phyloP scores from a whole-genome alignment of 1,140 invertebrate species.

The Polypedilum vanderplanki region DNA sequence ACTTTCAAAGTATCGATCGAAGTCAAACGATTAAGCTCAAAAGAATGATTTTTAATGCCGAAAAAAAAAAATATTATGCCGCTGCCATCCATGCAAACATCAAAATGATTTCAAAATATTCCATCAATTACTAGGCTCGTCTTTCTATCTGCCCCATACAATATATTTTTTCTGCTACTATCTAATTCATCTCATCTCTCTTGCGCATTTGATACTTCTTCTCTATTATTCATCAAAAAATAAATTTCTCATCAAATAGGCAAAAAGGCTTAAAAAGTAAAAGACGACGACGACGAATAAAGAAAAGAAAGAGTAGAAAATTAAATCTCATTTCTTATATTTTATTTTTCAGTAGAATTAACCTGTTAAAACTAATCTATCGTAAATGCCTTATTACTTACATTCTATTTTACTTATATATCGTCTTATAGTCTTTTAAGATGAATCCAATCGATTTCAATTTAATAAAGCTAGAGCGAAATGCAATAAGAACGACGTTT shows the following conservation, averaged over 20 bases:
- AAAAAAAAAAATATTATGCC: too few relatives aligned
- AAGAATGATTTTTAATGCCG: too few relatives aligned
- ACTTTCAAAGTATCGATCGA: too few relatives aligned
- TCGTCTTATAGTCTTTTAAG: neutral
- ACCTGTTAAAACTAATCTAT: conserved; percentile 21
- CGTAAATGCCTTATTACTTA: conserved; percentile 16
- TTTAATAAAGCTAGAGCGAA: neutral
- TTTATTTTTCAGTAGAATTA: conserved; percentile 21
- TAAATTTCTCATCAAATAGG: too few relatives aligned
- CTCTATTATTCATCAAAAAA: too few relatives aligned
- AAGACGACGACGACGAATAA: too few relatives aligned
- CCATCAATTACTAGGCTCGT: conserved; percentile 6
- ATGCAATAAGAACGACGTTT: neutral
- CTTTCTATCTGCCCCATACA: too few relatives aligned
- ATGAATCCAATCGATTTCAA: conserved; percentile 18
- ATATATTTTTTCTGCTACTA: too few relatives aligned
- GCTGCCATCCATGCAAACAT: neutral
- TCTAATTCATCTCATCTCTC: neutral
- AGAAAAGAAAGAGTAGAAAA: neutral
- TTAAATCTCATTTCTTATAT: neutral
- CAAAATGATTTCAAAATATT: conserved; percentile 22
- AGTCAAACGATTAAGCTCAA: too few relatives aligned
- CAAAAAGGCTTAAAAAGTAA: neutral
- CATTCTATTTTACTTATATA: neutral
- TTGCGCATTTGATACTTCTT: too few relatives aligned